Evolutionary conservation across 2,797 vertebrate species (phyloP).

Genomic region (Choloepus didactylus): DNA sequence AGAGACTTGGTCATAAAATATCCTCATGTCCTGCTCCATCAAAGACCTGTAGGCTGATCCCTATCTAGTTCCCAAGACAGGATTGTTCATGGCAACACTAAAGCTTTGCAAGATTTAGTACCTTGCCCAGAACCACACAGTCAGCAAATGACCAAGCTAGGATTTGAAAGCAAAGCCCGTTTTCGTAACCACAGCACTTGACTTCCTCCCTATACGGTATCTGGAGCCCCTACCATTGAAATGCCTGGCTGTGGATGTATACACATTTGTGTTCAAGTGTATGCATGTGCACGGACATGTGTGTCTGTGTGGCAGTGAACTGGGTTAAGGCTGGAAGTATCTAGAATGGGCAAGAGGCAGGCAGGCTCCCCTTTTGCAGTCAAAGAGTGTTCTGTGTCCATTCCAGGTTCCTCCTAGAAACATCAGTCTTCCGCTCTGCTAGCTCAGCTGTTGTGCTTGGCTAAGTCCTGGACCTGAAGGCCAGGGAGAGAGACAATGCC

Average conservation of each 20-base stretch:
- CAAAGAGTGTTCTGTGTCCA: neutral
- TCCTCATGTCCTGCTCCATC: neutral
- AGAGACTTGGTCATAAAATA: neutral
- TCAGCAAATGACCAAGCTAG: neutral
- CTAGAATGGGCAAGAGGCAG: neutral
- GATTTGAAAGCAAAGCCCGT: neutral
- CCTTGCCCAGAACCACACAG: neutral
- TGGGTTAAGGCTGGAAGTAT: neutral
- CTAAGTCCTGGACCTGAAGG: neutral
- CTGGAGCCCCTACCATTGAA: neutral
- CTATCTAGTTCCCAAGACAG: neutral
- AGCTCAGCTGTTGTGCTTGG: slow-evolving; percentile 20
- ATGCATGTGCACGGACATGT: no score
- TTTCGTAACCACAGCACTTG: neutral
- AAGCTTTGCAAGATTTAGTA: neutral
- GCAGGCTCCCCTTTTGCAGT: neutral
- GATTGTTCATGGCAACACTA: neutral
- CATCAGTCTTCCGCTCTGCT: neutral
- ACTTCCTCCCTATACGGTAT: neutral
- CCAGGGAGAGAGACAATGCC: neutral
- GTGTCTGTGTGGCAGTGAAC: no score
- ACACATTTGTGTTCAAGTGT: neutral
- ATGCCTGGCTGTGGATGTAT: neutral
- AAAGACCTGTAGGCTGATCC: neutral
- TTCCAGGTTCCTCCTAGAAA: neutral